Evolutionary conservation across 2,797 vertebrate species (phyloP).

Genomic region (Micromesistius poutassou): DNA sequence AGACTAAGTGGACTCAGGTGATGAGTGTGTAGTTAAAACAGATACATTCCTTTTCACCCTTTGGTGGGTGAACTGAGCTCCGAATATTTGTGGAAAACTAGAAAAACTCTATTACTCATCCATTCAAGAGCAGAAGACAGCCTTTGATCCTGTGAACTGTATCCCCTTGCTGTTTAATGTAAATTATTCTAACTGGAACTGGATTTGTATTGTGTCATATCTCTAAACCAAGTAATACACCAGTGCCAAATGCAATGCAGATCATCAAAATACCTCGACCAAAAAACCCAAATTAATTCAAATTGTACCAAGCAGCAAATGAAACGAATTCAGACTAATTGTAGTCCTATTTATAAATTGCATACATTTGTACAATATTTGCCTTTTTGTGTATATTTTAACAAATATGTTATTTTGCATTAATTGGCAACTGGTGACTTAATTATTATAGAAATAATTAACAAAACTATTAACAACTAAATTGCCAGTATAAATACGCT

Average conservation of each 20-base stretch:
- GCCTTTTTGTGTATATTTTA: neutral
- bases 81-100: neutral
- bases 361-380: conserved; percentile 4
- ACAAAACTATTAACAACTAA: neutral
- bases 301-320: neutral
- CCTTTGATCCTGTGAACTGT: neutral
- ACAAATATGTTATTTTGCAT: neutral
- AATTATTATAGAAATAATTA: neutral
- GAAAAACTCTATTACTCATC: neutral
- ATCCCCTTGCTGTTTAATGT: neutral
- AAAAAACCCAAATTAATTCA: neutral
- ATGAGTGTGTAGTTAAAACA: conserved; percentile 1
- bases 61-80: neutral
- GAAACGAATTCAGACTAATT: neutral
- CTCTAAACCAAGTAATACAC: neutral
- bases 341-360: neutral
- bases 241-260: neutral
- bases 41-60: neutral
- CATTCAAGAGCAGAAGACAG: neutral
- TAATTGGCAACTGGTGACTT: conserved; percentile 1
- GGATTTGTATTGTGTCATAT: neutral
- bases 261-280: neutral
- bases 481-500: conserved; percentile 3
- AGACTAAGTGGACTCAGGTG: conserved; percentile 20
- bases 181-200: neutral